phyloP scores from a whole-genome alignment of 2,797 vertebrate genomes.

The Fistularia commersonii region DNA sequence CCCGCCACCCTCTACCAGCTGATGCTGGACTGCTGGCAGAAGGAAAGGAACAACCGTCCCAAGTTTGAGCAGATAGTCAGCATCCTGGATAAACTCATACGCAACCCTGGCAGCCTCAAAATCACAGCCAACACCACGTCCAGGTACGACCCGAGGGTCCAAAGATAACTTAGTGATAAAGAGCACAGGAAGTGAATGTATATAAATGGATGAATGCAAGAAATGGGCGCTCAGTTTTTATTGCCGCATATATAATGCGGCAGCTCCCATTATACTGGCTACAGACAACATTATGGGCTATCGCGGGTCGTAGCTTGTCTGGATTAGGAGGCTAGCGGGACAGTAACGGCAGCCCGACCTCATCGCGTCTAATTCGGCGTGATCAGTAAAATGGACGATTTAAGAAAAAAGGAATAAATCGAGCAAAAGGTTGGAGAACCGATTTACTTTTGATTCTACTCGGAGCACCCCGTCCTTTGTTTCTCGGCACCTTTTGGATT shows the following conservation, averaged over 20 bases:
- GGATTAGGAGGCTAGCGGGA: conserved; percentile 7
- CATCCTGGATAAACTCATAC: conserved; percentile 97
- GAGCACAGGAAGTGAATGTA: background rate
- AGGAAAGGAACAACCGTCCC: conserved; percentile 96
- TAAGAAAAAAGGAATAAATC: background rate
- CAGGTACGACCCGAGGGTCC: conserved; percentile 75
- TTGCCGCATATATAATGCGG: conserved; percentile 1
- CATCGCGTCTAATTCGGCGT: background rate
- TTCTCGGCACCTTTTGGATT: background rate
- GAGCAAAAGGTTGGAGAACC: background rate
- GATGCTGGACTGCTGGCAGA: conserved; percentile 99
- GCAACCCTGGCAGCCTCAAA: conserved; percentile 94
- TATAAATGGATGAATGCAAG: too few species aligned
- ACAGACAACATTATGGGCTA: conserved; percentile 2
- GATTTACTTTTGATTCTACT: background rate
- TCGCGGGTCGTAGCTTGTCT: conserved; percentile 12
- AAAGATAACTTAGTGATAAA: too few species aligned
- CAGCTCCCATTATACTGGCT: conserved; percentile 6
- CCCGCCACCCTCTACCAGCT: conserved; percentile 96
- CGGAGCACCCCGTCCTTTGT: background rate
- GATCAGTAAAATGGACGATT: conserved; percentile 2
- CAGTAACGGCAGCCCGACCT: conserved; percentile 13
- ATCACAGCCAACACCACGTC: conserved; percentile 91
- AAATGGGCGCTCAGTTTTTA: background rate
- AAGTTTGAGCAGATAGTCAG: conserved; percentile 99